Conservation (phyloP, 2,888 invertebrate genomes). For the Cryptus viduatorius region DNA sequence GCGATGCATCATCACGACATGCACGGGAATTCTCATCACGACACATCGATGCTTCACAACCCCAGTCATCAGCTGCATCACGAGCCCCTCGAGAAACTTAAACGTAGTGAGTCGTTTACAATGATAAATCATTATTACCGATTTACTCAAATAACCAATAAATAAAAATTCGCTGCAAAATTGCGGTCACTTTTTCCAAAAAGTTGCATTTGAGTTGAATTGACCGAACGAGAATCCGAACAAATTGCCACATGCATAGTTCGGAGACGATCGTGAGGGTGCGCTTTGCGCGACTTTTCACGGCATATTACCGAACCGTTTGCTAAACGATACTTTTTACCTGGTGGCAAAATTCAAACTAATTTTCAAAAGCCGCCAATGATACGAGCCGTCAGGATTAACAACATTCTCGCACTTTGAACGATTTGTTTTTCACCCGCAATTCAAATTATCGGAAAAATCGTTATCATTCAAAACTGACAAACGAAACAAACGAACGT, state of each 20-base stretch:
- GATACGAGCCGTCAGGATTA: too few species aligned
- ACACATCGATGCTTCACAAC: slow-evolving; percentile 87
- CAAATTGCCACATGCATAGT: neutral
- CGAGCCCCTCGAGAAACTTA: slow-evolving; percentile 92
- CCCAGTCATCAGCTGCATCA: slow-evolving; percentile 89
- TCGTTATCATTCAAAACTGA: too few species aligned
- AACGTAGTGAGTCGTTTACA: slow-evolving; percentile 89
- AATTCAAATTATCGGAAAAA: too few species aligned
- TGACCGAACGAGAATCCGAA: neutral
- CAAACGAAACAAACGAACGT: too few species aligned
- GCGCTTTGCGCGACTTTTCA: neutral
- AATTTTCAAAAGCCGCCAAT: neutral
- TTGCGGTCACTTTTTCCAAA: neutral
- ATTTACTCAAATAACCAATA: neutral
- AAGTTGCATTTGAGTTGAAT: neutral
- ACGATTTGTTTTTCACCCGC: neutral
- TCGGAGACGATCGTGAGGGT: neutral
- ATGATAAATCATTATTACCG: slow-evolving; percentile 37
- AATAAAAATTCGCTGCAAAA: too few species aligned
- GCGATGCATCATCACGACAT: slow-evolving; percentile 80
- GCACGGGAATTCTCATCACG: slow-evolving; percentile 85
- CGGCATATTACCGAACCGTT: neutral
- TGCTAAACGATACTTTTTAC: neutral
- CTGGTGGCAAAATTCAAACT: neutral
- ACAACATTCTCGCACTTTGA: neutral